Evolutionary conservation across 53 echinoderm and acorn worm genomes (phyloP), one percentile per base, ranked within the genome.

Genomic region (Antedon mediterranea): DNA sequence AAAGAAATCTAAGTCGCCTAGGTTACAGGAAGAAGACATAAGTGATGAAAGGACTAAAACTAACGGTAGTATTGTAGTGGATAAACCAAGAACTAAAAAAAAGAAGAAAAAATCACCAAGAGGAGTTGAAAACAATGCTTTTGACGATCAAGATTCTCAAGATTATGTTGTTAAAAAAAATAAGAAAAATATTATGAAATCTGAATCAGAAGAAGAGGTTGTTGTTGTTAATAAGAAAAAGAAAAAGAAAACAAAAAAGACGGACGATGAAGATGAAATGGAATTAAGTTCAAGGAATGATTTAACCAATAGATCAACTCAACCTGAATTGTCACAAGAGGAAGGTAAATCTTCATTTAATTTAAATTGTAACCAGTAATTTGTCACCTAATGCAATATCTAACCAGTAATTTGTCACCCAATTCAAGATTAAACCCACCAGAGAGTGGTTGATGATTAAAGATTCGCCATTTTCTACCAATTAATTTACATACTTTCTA

Each of bases 121-220:
- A 18, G 41, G 37, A 37, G 57, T 57, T 18, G 57, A 57, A 23
- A 57, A 57, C 57, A 6, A 57, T 15, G 57, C 57, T 18, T 57
- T 57, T 57, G 57, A 57, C 2, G 26, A 57, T 26, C 11, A 57
- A 15, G 20, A 15, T 2, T 2, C 11, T 18, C 23, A 57, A 57
- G 2, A 6, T 57, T 3, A 57, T 57, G 57, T 15, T 57, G 57
- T 57, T 3, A 57, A 57, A 57, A 57, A 57, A 23, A 57, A 23
- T 57, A 15, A 8, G 2, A 23, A 8, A 11, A 23, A 3, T 18
- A 15, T 14, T 2, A 18, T 57, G 20, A 26, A 57, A 3, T 77
- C 77, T 71, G 76, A 82, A 77, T 77, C 71, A 34, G 83, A 71
- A 77, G 31, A 77, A 37, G 82, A 37, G 3, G 30, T 30, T 28